Evolutionary conservation across 2,113 vertebrate genomes (phyloP).

Genomic region (Thermophis baileyi): DNA sequence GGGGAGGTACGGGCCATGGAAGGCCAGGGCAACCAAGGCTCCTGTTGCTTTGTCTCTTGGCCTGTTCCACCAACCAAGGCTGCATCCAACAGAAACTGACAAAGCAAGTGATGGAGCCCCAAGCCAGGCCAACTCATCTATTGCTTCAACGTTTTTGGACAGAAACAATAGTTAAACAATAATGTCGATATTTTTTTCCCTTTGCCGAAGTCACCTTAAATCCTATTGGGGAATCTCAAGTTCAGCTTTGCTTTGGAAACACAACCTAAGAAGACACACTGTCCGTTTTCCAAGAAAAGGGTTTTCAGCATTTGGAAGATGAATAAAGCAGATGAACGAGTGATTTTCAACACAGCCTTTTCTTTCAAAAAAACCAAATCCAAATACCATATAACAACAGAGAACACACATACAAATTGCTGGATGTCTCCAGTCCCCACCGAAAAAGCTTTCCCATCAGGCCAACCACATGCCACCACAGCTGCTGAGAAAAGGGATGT

Average conservation of each 20-base stretch:
- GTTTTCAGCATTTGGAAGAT: constrained; percentile 68
- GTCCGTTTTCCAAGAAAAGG: constrained; percentile 69
- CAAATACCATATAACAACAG: background rate
- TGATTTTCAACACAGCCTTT: constrained; percentile 59
- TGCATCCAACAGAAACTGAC: constrained; percentile 49
- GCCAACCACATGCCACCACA: constrained; percentile 50
- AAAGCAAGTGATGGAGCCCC: constrained; percentile 67
- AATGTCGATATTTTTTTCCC: constrained; percentile 65
- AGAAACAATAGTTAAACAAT: constrained; percentile 72
- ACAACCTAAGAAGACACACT: constrained; percentile 64
- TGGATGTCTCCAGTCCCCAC: constrained; percentile 47
- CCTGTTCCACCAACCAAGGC: constrained; percentile 63
- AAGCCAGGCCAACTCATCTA: constrained; percentile 69
- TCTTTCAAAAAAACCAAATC: constrained; percentile 17
- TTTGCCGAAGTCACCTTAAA: constrained; percentile 69
- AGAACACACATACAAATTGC: constrained; percentile 32
- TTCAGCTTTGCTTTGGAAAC: constrained; percentile 60
- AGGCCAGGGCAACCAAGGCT: constrained; percentile 74
- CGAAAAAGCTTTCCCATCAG: constrained; percentile 29
- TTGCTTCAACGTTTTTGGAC: constrained; percentile 75
- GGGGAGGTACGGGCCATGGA: constrained; percentile 73
- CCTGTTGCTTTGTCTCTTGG: constrained; percentile 35
- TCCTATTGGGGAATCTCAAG: constrained; percentile 66
- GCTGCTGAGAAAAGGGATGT: constrained; percentile 67
- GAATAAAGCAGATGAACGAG: constrained; percentile 63